A percentile compares a stretch with the other conserved stretches of the same genome.
Evolutionary conservation across 1,140 invertebrate genomes (phyloP).

Genomic region (Epicauta chinensis): DNA sequence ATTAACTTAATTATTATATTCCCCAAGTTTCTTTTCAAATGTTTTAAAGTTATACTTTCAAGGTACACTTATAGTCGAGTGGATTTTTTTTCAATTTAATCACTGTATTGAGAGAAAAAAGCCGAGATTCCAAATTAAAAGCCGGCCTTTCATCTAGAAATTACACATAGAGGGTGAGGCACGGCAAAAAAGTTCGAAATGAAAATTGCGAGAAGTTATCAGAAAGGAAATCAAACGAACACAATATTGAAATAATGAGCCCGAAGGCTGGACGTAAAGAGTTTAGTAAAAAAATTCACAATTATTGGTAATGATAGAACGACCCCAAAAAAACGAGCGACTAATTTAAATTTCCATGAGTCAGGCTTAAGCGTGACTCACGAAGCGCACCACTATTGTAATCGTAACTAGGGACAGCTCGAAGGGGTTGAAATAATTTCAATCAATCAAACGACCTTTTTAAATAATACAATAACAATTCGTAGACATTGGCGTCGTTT

Average conservation of each 20-base stretch:
- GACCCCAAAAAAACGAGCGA: too few species aligned
- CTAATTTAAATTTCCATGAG: slow-evolving; percentile 19
- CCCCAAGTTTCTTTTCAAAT: too few species aligned
- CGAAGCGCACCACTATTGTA: slow-evolving; percentile 3
- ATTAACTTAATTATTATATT: too few species aligned
- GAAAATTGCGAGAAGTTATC: slow-evolving; percentile 6
- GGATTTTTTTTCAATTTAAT: too few species aligned
- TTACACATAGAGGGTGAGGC: neutral
- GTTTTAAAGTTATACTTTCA: too few species aligned
- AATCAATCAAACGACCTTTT: slow-evolving; percentile 8
- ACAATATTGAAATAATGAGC: slow-evolving; percentile 22
- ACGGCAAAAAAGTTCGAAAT: neutral
- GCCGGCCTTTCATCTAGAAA: too few species aligned
- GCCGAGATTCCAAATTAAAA: too few species aligned
- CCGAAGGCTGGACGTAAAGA: slow-evolving; percentile 11
- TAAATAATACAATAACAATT: slow-evolving; percentile 12
- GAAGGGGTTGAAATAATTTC: slow-evolving; percentile 15
- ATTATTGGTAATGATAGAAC: too few species aligned
- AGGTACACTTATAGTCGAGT: too few species aligned
- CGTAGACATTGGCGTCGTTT: too few species aligned
- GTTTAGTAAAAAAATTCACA: too few species aligned
- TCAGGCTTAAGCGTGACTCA: slow-evolving; percentile 16
- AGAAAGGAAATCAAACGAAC: slow-evolving; percentile 8
- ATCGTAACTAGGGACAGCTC: slow-evolving; percentile 2
- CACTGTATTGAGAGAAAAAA: too few species aligned